Percentiles rank a stretch among this genome's conserved stretches.
Conservation (phyloP, 2,797 vertebrate species). For the Vultur gryphus region DNA sequence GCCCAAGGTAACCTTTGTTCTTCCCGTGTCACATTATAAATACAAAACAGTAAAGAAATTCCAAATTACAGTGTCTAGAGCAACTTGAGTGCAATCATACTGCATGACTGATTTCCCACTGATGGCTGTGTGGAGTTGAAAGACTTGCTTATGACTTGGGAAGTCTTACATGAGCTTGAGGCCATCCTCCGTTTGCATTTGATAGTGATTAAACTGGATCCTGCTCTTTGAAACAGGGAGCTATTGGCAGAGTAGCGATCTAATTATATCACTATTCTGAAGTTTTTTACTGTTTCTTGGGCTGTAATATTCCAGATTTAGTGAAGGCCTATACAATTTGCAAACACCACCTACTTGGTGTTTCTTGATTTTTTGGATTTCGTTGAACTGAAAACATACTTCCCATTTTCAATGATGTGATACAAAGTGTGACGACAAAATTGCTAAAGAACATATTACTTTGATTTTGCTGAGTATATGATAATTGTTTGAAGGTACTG, state of each 20-base stretch:
- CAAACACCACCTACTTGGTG: not conserved
- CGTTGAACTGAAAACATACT: not conserved
- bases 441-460: not conserved
- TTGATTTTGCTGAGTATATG: not conserved
- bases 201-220: not conserved
- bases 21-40: not conserved
- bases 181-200: not conserved
- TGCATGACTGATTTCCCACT: not conserved
- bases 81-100: not conserved
- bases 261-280: not conserved
- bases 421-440: not conserved
- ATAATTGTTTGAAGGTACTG: not conserved
- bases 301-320: not conserved
- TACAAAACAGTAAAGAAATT: not conserved
- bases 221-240: not conserved
- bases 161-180: not conserved
- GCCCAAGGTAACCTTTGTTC: not conserved
- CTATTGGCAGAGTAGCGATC: not conserved
- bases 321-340: not conserved
- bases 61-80: not conserved
- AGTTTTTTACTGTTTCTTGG: not conserved
- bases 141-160: not conserved
- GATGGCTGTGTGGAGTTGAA: not conserved
- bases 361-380: not conserved
- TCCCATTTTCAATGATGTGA: not conserved